phyloP scores from a whole-genome alignment of 2,797 vertebrate genomes.

The Triplophysa yarkandensis region DNA sequence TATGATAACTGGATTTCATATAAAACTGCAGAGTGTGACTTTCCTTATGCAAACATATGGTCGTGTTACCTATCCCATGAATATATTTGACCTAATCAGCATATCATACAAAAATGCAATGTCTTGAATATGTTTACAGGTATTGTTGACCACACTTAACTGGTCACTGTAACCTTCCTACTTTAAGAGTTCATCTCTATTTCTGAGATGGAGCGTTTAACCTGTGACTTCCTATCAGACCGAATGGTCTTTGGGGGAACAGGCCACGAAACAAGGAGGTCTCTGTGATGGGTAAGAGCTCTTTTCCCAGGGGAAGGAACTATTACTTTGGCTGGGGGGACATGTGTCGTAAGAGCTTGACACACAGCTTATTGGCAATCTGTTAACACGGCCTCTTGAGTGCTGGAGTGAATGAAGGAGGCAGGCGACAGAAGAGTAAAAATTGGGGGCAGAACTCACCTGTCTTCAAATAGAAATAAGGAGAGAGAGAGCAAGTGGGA shows the following conservation, averaged over 20 bases:
- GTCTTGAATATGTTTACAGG: not conserved
- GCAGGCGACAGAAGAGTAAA: slow-evolving; percentile 43
- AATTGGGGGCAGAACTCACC: slow-evolving; percentile 58
- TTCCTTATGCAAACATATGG: slow-evolving; percentile 22
- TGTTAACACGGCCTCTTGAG: slow-evolving; percentile 71
- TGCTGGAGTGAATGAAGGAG: slow-evolving; percentile 55
- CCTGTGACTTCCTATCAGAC: slow-evolving; percentile 21
- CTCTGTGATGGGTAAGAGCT: slow-evolving; percentile 69
- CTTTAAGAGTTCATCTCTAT: slow-evolving; percentile 25
- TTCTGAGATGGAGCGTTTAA: slow-evolving; percentile 49
- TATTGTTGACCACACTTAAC: not conserved
- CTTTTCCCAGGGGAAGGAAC: slow-evolving; percentile 62
- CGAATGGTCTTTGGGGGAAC: slow-evolving; percentile 49
- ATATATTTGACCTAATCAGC: slow-evolving; percentile 3
- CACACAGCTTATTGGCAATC: slow-evolving; percentile 78
- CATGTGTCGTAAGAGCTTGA: slow-evolving; percentile 65
- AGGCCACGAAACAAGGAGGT: slow-evolving; percentile 58
- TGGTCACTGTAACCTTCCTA: not conserved
- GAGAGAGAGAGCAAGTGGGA: slow-evolving; percentile 34
- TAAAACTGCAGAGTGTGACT: slow-evolving; percentile 8
- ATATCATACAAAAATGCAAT: not conserved
- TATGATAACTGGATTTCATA: slow-evolving; percentile 7
- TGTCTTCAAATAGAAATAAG: slow-evolving; percentile 35
- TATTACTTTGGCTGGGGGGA: slow-evolving; percentile 66
- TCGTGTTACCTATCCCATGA: not conserved